phyloP scores from a whole-genome alignment of 2,797 vertebrate species.

The Kryptolebias ocellatus region DNA sequence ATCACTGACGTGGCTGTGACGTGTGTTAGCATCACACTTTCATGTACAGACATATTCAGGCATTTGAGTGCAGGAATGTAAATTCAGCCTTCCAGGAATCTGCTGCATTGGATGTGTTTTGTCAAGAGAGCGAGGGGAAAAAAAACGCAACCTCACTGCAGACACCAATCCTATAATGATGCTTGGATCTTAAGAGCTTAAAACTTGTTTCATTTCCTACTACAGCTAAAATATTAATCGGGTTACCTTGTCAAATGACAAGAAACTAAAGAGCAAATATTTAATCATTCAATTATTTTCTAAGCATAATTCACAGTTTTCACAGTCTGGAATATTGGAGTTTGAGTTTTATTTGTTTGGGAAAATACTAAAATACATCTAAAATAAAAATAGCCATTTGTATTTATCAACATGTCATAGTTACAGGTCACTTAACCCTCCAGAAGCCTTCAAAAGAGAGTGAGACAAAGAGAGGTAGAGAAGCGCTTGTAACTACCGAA shows the following conservation, averaged over 20 bases:
- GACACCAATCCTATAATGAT: not conserved
- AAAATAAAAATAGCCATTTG: not conserved
- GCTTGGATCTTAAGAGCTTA: not conserved
- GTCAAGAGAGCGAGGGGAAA: not conserved
- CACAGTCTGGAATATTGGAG: not conserved
- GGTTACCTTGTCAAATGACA: constrained; percentile 1
- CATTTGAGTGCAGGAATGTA: not conserved
- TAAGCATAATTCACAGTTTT: not conserved
- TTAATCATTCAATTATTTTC: not conserved
- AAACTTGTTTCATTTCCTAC: not conserved
- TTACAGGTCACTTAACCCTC: not conserved
- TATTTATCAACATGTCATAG: not conserved
- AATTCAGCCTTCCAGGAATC: not conserved
- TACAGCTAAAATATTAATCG: not conserved
- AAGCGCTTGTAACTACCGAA: no score
- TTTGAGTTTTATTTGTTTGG: not conserved
- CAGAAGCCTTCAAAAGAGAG: no score
- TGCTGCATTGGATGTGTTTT: not conserved
- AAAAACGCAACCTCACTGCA: not conserved
- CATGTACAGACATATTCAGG: not conserved
- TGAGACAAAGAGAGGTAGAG: no score
- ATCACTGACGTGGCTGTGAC: no score
- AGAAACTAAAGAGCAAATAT: not conserved
- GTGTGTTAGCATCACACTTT: constrained; percentile 10
- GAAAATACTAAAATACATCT: not conserved